Base-by-base conservation (phyloP, 2,797 vertebrate species). In the Liparis tanakae region DNA sequence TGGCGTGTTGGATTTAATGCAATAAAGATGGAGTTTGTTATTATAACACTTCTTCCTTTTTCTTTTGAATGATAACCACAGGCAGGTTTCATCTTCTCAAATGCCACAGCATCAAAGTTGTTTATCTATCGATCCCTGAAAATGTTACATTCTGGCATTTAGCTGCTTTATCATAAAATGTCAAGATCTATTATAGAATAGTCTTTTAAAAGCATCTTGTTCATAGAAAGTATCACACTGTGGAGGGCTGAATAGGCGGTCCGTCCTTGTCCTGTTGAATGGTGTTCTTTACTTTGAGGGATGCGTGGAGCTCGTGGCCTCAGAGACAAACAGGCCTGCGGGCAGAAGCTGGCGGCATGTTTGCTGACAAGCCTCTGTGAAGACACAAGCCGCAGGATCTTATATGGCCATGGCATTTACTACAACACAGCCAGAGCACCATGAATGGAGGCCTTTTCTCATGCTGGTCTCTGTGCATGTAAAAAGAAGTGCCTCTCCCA, bases 361-460 rank as follows among this genome's bases (percentile, higher is more conserved):
- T 94, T 95, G 88, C 90, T 94, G 82, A 94, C 93, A 88, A 82
- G 54, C 76, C 77, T 85, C 79, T 91, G 93, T 93, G 94, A 95
- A 94, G 90, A 88, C 89, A 81, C 87, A 85, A 63, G 61, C 76
- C 6, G 67, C 78, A 89, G 81, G 82, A 90, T 87, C 88, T 92
- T 86, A 88, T 86, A 88, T 69, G 48, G 73, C 73, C 69, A 7
- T 80, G 89, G 84, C 84, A 87, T 80, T 84, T 88, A 87, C 87
- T 91, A 79, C 89, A 87, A 80, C 76, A 59, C 80, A 62, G 61
- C 67, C 73, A 55, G 48, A 33, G 37, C 54, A 74, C 63, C 30
- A 90, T 90, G 90, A 92, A 93, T 87, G 82, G 82, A 79, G 22
- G 80, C 77, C 83, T 84, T 84, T 80, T 89, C 67, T 81, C 50